Evolutionary conservation across 2,113 vertebrate species (phyloP).

Genomic region (Pangasianodon hypophthalmus): DNA sequence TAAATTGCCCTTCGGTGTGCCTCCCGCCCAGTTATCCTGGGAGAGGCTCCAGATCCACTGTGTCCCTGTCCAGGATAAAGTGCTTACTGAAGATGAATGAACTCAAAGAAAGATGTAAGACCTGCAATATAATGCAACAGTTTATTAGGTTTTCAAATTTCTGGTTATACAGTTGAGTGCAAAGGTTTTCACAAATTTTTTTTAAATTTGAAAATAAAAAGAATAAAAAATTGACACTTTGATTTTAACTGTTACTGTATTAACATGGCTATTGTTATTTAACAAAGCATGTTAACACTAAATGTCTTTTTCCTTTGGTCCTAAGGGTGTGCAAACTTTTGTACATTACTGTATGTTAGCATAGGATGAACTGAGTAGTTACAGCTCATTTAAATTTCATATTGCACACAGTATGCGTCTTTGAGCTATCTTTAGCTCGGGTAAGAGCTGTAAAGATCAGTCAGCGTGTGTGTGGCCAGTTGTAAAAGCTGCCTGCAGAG

Average conservation of each 20-base stretch:
- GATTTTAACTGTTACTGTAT: background rate
- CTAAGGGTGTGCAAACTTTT: background rate
- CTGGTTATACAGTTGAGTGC: background rate
- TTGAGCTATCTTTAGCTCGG: slow-evolving; percentile 13
- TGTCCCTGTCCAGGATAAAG: background rate
- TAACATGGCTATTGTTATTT: background rate
- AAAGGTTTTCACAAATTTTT: background rate
- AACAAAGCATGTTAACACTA: background rate
- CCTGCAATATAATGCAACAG: background rate
- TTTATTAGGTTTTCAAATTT: background rate
- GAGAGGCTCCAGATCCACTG: background rate
- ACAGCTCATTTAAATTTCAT: slow-evolving; percentile 20
- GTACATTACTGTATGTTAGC: background rate
- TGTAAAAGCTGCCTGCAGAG: slow-evolving; percentile 22
- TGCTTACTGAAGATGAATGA: background rate
- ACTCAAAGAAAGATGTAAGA: background rate
- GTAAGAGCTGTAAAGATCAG: slow-evolving; percentile 17
- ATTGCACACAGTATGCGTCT: background rate
- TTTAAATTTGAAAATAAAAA: background rate
- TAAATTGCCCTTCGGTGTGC: background rate
- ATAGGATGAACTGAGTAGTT: background rate
- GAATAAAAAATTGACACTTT: background rate
- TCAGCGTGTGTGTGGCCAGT: slow-evolving; percentile 10
- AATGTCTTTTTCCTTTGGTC: background rate
- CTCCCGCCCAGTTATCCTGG: background rate